phyloP scores from a whole-genome alignment of 2,888 invertebrate species.

The Platypus cylindrus region DNA sequence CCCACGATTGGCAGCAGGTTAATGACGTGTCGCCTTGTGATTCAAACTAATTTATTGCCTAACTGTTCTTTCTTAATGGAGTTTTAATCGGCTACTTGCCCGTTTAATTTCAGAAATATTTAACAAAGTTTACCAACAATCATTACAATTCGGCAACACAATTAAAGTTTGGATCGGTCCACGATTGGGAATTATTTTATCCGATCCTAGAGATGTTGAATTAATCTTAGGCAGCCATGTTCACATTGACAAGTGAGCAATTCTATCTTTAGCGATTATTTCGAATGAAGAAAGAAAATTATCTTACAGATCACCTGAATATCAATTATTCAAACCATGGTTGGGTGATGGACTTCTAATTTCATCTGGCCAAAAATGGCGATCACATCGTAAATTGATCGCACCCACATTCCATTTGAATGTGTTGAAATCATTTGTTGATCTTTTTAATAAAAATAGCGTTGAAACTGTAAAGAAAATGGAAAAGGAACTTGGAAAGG shows the following conservation, averaged over 20 bases:
- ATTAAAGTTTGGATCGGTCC: slow-evolving; percentile 67
- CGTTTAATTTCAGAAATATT: slow-evolving; percentile 47
- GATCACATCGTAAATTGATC: slow-evolving; percentile 71
- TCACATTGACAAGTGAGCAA: slow-evolving; percentile 54
- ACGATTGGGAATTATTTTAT: slow-evolving; percentile 58
- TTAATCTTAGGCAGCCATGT: slow-evolving; percentile 66
- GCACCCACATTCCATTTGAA: slow-evolving; percentile 83
- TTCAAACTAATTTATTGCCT: no score
- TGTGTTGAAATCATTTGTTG: slow-evolving; percentile 75
- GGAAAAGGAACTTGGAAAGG: slow-evolving; percentile 54
- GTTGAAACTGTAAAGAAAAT: slow-evolving; percentile 59
- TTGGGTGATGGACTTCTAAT: slow-evolving; percentile 71
- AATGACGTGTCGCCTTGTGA: no score
- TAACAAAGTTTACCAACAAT: slow-evolving; percentile 43
- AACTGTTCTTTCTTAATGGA: no score
- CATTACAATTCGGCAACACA: slow-evolving; percentile 44
- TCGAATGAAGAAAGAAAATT: no score
- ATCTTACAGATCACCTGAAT: slow-evolving; percentile 43
- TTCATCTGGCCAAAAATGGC: slow-evolving; percentile 77
- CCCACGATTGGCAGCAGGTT: no score
- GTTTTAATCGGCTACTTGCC: no score
- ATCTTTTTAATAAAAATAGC: slow-evolving; percentile 73
- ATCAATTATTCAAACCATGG: slow-evolving; percentile 73
- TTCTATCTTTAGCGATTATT: no score
- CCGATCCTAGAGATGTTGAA: slow-evolving; percentile 67